Percentiles rank a stretch among this genome's conserved stretches.
phyloP scores from a whole-genome alignment of 2,888 invertebrate genomes.

The Synanthedon formicaeformis region DNA sequence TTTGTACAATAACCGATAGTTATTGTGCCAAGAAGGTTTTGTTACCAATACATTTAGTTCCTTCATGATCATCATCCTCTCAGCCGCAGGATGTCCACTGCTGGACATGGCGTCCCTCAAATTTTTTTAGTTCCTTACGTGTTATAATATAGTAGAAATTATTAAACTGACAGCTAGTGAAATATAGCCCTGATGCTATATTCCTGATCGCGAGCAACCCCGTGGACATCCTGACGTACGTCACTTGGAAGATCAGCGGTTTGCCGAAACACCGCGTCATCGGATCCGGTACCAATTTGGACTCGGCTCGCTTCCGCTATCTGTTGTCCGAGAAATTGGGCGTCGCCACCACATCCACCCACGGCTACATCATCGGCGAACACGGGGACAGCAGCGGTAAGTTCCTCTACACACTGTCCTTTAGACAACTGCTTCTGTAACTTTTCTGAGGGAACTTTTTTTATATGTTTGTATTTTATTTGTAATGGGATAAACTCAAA shows the following conservation, averaged over 20 bases:
- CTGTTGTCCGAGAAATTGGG: constrained; percentile 84
- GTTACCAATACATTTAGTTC: too few species aligned
- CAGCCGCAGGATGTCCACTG: too few species aligned
- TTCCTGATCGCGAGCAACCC: constrained; percentile 92
- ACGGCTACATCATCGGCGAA: constrained; percentile 95
- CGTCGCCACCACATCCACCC: constrained; percentile 86
- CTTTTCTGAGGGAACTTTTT: too few species aligned
- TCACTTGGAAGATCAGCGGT: constrained; percentile 95
- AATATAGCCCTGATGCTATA: constrained; percentile 88
- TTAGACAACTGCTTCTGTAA: too few species aligned
- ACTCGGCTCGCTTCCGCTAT: constrained; percentile 92
- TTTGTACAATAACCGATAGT: too few species aligned
- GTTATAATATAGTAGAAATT: too few species aligned
- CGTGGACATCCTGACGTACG: constrained; percentile 92
- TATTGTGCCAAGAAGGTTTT: too few species aligned
- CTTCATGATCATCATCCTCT: too few species aligned
- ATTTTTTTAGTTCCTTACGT: too few species aligned
- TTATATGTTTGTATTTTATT: too few species aligned
- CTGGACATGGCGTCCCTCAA: too few species aligned
- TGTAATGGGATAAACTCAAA: too few species aligned
- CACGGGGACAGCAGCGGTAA: constrained; percentile 90
- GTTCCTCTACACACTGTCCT: constrained; percentile 6
- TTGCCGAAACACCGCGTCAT: constrained; percentile 88
- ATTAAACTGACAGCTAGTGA: constrained; percentile 65
- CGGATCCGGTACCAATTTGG: constrained; percentile 93